Percentiles rank a stretch among this genome's conserved stretches.
Conservation (phyloP, 2,888 invertebrate species). For the Monochamus alternatus region DNA sequence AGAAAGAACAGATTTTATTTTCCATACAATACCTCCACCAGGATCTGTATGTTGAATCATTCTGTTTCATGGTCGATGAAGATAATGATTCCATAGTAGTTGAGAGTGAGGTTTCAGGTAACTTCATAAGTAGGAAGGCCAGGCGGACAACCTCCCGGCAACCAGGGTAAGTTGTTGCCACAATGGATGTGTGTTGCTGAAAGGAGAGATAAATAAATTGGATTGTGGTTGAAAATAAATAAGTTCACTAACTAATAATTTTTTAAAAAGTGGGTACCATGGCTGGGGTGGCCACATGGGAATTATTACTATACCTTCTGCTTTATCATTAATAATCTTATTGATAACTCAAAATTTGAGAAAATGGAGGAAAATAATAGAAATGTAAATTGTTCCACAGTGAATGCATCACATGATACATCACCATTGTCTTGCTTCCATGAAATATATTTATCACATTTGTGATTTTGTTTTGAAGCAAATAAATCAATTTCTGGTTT, state of each 20-base stretch:
- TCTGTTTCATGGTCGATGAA: neutral
- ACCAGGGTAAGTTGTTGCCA: conserved; percentile 1
- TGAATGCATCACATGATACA: conserved; percentile 57
- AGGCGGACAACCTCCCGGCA: conserved; percentile 1
- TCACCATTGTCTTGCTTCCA: conserved; percentile 50
- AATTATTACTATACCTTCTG: conserved; percentile 33
- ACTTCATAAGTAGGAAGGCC: neutral
- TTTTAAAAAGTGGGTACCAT: conserved; percentile 41
- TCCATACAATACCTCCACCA: neutral
- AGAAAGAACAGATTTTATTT: neutral
- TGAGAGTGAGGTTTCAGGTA: neutral
- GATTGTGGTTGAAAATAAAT: conserved; percentile 7
- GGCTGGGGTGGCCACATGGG: conserved; percentile 32
- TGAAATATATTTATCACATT: conserved; percentile 18
- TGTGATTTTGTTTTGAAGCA: conserved; percentile 17
- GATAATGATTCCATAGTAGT: neutral
- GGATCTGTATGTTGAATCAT: neutral
- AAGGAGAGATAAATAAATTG: conserved; percentile 9
- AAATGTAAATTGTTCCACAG: conserved; percentile 41
- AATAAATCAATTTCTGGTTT: conserved; percentile 36
- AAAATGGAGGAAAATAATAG: conserved; percentile 48
- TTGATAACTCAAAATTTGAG: conserved; percentile 55
- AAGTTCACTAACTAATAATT: conserved; percentile 19
- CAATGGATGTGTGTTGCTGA: neutral
- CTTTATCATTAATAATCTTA: conserved; percentile 59